These are phyloP conservation scores for Eristalinus sepulchralis DNA, from an alignment of 2,888 invertebrate species.

Conservation along the genomic window DNA sequence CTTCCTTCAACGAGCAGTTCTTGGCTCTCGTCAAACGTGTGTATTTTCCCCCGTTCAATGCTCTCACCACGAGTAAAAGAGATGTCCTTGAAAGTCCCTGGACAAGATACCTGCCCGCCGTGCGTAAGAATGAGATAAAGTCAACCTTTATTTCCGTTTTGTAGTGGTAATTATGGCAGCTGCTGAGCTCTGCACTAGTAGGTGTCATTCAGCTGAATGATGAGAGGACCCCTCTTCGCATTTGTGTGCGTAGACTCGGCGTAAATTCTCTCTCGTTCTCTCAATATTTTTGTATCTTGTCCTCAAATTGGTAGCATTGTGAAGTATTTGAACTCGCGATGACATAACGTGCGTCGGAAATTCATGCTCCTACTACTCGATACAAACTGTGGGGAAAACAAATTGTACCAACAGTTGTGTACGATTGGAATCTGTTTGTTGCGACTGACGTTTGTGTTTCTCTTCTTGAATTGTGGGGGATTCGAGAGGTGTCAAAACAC, in stretches of 20 bases:
- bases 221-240: not conserved
- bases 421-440: not conserved
- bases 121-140: not conserved
- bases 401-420: not conserved
- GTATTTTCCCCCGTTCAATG: not conserved
- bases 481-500: not conserved
- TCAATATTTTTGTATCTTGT: not conserved
- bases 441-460: not conserved
- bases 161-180: not conserved
- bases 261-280: conserved; percentile 24
- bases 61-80: not conserved
- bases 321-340: conserved; percentile 22
- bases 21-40: not conserved
- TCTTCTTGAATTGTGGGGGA: not conserved
- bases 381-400: conserved; percentile 12
- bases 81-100: not conserved
- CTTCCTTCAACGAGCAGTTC: not conserved
- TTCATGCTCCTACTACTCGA: not conserved
- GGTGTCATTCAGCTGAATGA: not conserved
- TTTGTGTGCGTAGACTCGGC: not conserved
- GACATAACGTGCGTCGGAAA: conserved; percentile 56
- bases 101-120: not conserved
- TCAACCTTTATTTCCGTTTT: not conserved
- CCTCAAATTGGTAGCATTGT: not conserved
- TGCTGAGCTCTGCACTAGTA: not conserved